Evolutionary conservation across 2,888 invertebrate genomes (phyloP).

Genomic region (Plusia festucae): DNA sequence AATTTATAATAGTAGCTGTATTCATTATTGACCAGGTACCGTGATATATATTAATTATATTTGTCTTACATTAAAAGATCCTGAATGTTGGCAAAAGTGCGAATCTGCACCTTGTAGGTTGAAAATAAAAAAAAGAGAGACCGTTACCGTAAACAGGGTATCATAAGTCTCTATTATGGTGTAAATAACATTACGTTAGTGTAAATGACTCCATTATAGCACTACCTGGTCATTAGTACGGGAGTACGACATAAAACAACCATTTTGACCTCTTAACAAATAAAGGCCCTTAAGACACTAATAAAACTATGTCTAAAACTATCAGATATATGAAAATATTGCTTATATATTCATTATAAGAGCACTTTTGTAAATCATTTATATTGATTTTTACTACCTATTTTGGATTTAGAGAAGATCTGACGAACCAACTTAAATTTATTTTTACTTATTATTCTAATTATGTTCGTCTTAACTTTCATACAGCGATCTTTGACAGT

Average conservation of each 20-base stretch:
- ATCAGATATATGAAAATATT: not conserved
- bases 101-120: no score
- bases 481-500: no score
- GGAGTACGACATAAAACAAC: constrained; percentile 1
- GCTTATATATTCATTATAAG: not conserved
- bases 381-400: not conserved
- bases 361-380: not conserved
- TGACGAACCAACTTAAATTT: no score
- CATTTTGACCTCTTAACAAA: constrained; percentile 5
- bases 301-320: constrained; percentile 6
- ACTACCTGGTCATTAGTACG: constrained; percentile 3
- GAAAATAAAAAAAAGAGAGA: not conserved
- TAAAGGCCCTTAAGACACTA: not conserved
- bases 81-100: no score
- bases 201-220: not conserved
- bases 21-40: no score
- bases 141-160: not conserved
- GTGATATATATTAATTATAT: no score
- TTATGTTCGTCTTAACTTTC: no score
- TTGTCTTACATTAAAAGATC: no score
- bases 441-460: no score
- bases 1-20: no score
- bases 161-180: not conserved
- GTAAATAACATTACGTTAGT: not conserved
- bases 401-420: no score